phyloP scores from a whole-genome alignment of 2,797 vertebrate genomes.

The Manis pentadactyla region DNA sequence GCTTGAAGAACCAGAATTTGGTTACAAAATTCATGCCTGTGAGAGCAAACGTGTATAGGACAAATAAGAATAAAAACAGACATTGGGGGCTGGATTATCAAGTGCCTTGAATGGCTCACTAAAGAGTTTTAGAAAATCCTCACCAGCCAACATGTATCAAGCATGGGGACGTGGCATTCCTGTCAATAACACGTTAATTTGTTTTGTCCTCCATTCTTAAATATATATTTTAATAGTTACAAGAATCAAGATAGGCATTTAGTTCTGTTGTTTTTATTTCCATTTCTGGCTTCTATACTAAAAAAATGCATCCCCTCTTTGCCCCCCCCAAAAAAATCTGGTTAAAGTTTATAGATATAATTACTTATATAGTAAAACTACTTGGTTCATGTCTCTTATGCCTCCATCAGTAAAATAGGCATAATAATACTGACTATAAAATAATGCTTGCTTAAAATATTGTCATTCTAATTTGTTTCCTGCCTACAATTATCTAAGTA shows the following conservation, averaged over 20 bases:
- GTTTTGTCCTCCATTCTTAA: background rate
- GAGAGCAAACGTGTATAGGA: background rate
- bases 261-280: slow-evolving; percentile 31
- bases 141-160: background rate
- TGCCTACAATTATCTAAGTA: background rate
- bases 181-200: background rate
- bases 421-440: background rate
- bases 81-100: background rate
- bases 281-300: background rate
- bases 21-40: background rate
- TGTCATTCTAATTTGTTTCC: background rate
- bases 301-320: background rate
- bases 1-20: background rate
- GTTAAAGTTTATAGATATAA: slow-evolving; percentile 16
- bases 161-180: background rate
- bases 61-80: background rate
- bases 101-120: background rate
- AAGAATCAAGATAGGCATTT: slow-evolving; percentile 16
- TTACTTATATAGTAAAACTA: background rate
- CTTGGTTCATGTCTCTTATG: background rate
- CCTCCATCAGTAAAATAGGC: background rate
- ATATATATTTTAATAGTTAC: background rate
- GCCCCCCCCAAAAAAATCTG: background rate
- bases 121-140: background rate
- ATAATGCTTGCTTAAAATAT: background rate